Conservation (phyloP, 2,888 invertebrate genomes). For the Xestia xanthographa region DNA sequence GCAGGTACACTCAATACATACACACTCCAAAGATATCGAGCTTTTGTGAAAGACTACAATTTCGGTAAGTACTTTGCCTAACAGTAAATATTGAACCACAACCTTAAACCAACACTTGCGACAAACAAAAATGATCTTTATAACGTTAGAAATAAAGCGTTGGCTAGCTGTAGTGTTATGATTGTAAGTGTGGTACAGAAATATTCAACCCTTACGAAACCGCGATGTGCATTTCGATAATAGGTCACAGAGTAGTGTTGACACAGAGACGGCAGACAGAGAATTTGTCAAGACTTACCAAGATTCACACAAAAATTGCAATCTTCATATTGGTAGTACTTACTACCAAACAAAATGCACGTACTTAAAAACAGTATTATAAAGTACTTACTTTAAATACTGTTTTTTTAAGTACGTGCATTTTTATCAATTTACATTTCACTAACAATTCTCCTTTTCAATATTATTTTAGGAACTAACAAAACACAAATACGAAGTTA, state of each 20-base stretch:
- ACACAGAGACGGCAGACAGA: slow-evolving; percentile 54
- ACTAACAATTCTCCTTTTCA: not conserved
- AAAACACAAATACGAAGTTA: not conserved
- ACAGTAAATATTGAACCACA: slow-evolving; percentile 52
- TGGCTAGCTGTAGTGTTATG: slow-evolving; percentile 32
- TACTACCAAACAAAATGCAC: too few relatives aligned
- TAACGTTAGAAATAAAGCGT: slow-evolving; percentile 15
- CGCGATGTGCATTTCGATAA: slow-evolving; percentile 89
- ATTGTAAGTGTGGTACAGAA: slow-evolving; percentile 69
- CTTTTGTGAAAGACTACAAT: slow-evolving; percentile 57
- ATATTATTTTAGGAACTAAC: not conserved
- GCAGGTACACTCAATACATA: slow-evolving; percentile 25
- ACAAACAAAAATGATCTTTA: slow-evolving; percentile 55
- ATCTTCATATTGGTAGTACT: too few relatives aligned
- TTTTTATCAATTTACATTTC: not conserved
- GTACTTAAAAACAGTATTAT: too few relatives aligned
- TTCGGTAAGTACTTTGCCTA: slow-evolving; percentile 51
- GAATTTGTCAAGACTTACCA: not conserved
- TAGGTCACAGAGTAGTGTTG: slow-evolving; percentile 76
- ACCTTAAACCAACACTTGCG: not conserved
- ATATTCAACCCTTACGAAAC: slow-evolving; percentile 88
- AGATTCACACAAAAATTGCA: too few relatives aligned
- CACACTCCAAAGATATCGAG: slow-evolving; percentile 43
- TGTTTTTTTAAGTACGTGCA: not conserved
- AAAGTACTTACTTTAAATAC: too few relatives aligned